Conservation (phyloP, 2,113 vertebrate genomes). For the Pontoporia blainvillei region DNA sequence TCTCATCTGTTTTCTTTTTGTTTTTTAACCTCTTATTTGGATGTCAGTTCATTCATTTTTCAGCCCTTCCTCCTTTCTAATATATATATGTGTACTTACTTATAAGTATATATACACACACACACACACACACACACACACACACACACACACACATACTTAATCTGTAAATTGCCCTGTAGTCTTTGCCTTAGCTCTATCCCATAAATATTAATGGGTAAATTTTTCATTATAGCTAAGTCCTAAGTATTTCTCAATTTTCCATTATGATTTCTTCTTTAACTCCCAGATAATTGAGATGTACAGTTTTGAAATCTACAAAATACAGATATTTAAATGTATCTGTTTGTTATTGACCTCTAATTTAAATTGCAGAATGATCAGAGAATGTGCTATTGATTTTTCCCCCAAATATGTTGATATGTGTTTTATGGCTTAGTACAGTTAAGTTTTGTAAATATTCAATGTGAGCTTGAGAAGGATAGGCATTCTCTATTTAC, state of each 20-base stretch:
- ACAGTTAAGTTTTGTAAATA: neutral
- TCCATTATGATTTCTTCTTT: neutral
- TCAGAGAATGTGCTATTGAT: neutral
- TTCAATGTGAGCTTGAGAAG: neutral
- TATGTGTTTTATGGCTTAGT: neutral
- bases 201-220: neutral
- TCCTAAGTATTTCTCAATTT: conserved; percentile 3
- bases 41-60: neutral
- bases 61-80: neutral
- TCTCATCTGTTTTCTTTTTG: neutral
- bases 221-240: neutral
- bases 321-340: neutral
- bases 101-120: too few species aligned
- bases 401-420: neutral
- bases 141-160: neutral
- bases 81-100: neutral
- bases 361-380: neutral
- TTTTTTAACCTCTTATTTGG: neutral
- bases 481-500: neutral
- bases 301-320: neutral
- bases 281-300: neutral
- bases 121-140: too few species aligned
- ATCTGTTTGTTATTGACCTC: neutral
- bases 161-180: neutral
- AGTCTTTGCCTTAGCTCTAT: neutral